Percentiles rank a stretch among this genome's conserved stretches.
Evolutionary conservation across 2,113 vertebrate species (phyloP).

Genomic region (Corydoras maculifer): DNA sequence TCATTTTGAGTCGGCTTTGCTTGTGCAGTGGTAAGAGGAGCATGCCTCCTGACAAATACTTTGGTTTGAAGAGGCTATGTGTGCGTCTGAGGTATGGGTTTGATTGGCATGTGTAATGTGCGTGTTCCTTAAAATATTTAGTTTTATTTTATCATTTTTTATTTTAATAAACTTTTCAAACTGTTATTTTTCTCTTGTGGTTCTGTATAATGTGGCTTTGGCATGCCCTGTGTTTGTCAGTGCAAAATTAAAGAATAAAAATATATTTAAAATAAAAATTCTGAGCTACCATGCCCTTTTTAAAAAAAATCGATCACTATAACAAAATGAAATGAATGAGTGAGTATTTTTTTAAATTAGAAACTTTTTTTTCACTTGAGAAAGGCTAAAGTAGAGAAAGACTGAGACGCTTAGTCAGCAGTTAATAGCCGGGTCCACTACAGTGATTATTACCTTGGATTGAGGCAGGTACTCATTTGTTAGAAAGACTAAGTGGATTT

Average conservation of each 20-base stretch:
- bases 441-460: constrained; percentile 47
- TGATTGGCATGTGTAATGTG: no score
- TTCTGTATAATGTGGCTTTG: not conserved
- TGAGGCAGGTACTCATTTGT: constrained; percentile 49
- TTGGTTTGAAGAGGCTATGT: no score
- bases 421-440: constrained; percentile 23
- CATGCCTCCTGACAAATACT: no score
- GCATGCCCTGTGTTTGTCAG: no score
- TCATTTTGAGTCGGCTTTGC: no score
- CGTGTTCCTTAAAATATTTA: no score
- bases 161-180: no score
- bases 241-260: no score
- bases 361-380: not conserved
- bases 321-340: constrained; percentile 14
- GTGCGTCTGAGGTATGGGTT: no score
- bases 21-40: no score
- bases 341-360: not conserved
- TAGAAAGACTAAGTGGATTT: constrained; percentile 39
- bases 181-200: constrained; percentile 2
- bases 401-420: constrained; percentile 15
- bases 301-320: constrained; percentile 16
- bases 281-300: constrained; percentile 1
- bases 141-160: no score
- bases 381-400: constrained; percentile 19
- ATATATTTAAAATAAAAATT: no score